Evolutionary conservation across 2,113 vertebrate species (phyloP).

Genomic region (Pteropus alecto): DNA sequence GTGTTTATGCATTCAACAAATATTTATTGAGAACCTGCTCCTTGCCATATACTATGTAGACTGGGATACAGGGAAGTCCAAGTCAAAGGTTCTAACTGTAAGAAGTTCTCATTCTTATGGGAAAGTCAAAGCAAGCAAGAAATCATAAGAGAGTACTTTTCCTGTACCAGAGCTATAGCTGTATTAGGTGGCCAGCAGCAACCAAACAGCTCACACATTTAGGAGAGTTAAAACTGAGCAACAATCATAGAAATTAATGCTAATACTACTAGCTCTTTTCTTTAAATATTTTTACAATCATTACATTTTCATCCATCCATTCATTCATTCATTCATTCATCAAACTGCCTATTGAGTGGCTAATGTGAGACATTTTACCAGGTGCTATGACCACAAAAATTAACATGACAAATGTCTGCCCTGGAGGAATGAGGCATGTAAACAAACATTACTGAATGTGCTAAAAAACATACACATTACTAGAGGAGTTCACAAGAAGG

Average conservation of each 20-base stretch:
- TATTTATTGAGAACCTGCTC: not conserved
- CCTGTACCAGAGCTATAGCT: not conserved
- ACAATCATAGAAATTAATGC: not conserved
- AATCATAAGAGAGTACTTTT: not conserved
- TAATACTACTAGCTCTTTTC: not conserved
- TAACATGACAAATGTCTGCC: not conserved
- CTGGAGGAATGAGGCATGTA: not conserved
- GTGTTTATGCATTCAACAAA: not conserved
- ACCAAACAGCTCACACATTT: not conserved
- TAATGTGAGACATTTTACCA: not conserved
- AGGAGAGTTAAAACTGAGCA: not conserved
- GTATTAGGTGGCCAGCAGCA: not conserved
- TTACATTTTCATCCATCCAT: not conserved
- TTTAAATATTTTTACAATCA: not conserved
- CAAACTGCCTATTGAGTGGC: not conserved
- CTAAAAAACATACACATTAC: not conserved
- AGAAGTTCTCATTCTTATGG: not conserved
- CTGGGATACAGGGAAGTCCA: too few species aligned
- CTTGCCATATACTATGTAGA: fast-evolving
- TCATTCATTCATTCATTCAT: not conserved
- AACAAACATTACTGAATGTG: not conserved
- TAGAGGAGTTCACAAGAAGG: not conserved
- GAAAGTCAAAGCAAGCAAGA: not conserved
- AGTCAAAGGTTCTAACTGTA: not conserved
- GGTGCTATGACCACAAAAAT: not conserved